A percentile compares a stretch with the other conserved stretches of the same genome.
These are phyloP conservation scores for Colletes collaris DNA, from an alignment of 2,888 invertebrate species.

Conservation along the genomic window DNA sequence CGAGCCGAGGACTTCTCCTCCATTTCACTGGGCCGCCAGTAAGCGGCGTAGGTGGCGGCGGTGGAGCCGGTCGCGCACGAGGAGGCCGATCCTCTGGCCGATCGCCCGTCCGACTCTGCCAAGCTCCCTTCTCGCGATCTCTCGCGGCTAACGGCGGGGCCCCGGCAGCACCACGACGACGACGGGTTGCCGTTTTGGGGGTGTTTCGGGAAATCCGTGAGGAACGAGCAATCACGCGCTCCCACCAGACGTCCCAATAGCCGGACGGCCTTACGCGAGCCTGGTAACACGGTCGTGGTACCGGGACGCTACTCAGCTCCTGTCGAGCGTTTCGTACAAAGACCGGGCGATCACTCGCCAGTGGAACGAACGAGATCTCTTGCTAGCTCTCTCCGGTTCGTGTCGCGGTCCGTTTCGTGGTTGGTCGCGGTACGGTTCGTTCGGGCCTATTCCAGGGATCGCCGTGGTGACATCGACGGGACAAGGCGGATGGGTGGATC, in stretches of 20 bases:
- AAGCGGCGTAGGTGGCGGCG: constrained; percentile 67
- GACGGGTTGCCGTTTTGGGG: constrained; percentile 83
- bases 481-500: not conserved
- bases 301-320: constrained; percentile 52
- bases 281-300: constrained; percentile 79
- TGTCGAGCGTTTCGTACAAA: constrained; percentile 1
- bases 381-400: too few relatives aligned
- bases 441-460: not conserved
- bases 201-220: constrained; percentile 81
- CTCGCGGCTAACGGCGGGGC: constrained; percentile 82
- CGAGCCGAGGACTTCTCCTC: constrained; percentile 82
- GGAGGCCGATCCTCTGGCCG: constrained; percentile 64
- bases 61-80: constrained; percentile 61
- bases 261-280: constrained; percentile 76
- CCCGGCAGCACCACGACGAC: constrained; percentile 81
- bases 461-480: not conserved
- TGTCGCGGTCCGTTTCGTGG: not conserved
- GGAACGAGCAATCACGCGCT: constrained; percentile 80
- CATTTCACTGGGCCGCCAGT: constrained; percentile 79
- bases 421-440: not conserved
- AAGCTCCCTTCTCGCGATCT: constrained; percentile 79
- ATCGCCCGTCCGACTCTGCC: constrained; percentile 72
- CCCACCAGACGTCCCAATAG: constrained; percentile 77
- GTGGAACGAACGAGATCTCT: not conserved
- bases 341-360: not conserved